Evolutionary conservation across 2,113 vertebrate species (phyloP), one percentile per base, ranked within the genome.

Genomic region (Pangasianodon gigas): DNA sequence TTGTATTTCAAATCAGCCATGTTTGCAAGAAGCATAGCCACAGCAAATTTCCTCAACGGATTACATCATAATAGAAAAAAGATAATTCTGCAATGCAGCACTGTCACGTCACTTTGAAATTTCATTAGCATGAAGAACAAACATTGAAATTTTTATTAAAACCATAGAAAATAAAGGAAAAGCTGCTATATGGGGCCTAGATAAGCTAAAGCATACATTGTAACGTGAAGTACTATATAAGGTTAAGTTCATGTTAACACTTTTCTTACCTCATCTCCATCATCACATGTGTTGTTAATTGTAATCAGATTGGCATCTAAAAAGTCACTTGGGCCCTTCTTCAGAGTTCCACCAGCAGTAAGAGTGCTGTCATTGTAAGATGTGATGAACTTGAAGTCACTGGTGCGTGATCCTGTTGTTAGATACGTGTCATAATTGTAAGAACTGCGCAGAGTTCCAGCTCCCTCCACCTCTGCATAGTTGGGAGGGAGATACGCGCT

Each of bases 271-370:
- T 67, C 71, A 32, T 90, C 71, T 48, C 11, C 32, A 13, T 62
- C 85, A 37, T 29, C 32, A 62, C 24, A 60, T 16, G 48, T 14
- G 37, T 48, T 86, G 11, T 80, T 52, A 52, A 77, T 89, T 88
- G 83, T 91, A 91, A 32, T 90, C 10, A 87, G 19, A 7, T 10
- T 85, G 4, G 84, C 2, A 48, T 5, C 58, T 46, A 84, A 46
- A 84, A 44, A 92, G 32, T 94, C 92, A 6, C 75, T 88, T 90
- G 91, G 85, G 56, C 11, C 74, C 60, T 88, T 32, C 52, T 37
- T 37, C 37, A 37, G 37, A 37, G 37, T 37, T 37, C 37, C 37
- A 37, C 37, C 37, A 37, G 37, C 37, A 37, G 37, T 37, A 37
- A 37, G 37, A 37, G 37, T 37, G 37, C 37, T 37, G 37, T 37